phyloP scores from a whole-genome alignment of 1,140 invertebrate species.

The Phthorimaea operculella region DNA sequence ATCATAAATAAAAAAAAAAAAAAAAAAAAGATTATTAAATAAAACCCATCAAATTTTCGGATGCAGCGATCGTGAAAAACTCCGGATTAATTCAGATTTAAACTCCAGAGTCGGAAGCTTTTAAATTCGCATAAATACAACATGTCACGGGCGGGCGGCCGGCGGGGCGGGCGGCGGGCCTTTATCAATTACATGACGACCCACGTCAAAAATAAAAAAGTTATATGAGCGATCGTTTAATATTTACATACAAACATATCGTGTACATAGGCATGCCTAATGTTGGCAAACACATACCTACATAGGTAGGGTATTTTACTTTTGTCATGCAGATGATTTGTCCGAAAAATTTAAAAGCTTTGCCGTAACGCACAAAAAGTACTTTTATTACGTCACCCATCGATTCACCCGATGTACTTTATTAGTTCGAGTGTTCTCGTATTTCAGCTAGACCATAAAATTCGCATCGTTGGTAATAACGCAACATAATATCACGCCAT shows the following conservation, averaged over 20 bases:
- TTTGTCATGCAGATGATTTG: too few species aligned
- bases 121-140: slow-evolving; percentile 60
- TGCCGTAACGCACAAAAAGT: too few species aligned
- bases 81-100: slow-evolving; percentile 52
- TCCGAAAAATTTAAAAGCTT: too few species aligned
- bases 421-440: too few species aligned
- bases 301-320: too few species aligned
- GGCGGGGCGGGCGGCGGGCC: slow-evolving; percentile 16
- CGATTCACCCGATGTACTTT: too few species aligned
- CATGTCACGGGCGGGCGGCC: slow-evolving; percentile 32
- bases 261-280: neutral
- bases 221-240: slow-evolving; percentile 36
- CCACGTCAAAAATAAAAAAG: slow-evolving; percentile 40
- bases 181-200: slow-evolving; percentile 57
- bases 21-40: too few species aligned
- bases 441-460: too few species aligned
- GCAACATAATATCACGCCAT: neutral
- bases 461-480: too few species aligned
- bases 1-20: too few species aligned
- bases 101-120: slow-evolving; percentile 50
- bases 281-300: too few species aligned
- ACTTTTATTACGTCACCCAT: too few species aligned
- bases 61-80: slow-evolving; percentile 30
- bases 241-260: slow-evolving; percentile 28
- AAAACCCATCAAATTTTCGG: slow-evolving; percentile 28